phyloP scores from a whole-genome alignment of 2,888 invertebrate species.

The Lathronympha strigana region DNA sequence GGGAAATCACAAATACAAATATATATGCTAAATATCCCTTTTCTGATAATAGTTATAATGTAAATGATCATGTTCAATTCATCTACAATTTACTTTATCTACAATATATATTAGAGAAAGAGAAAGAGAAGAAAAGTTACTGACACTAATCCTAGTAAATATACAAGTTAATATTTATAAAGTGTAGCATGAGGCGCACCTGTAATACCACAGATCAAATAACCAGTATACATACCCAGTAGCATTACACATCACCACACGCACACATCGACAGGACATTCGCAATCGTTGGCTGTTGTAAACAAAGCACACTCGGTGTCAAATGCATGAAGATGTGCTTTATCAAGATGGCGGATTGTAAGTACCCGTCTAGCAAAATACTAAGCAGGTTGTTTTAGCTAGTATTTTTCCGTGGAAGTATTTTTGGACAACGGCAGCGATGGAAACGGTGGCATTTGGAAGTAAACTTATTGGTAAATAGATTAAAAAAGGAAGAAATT shows the following conservation, averaged over 20 bases:
- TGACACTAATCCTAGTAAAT: no score
- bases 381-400: slow-evolving; percentile 37
- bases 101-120: no score
- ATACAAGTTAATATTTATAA: background rate
- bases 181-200: slow-evolving; percentile 7
- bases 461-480: background rate
- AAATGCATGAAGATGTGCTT: slow-evolving; percentile 38
- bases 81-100: no score
- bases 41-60: no score
- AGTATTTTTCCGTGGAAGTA: slow-evolving; percentile 30
- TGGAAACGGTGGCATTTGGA: background rate
- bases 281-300: slow-evolving; percentile 35
- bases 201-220: background rate
- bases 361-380: slow-evolving; percentile 40
- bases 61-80: no score
- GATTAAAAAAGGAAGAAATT: background rate
- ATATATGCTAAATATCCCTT: no score
- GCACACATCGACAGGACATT: slow-evolving; percentile 29
- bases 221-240: no score
- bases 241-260: slow-evolving; percentile 34
- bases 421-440: slow-evolving; percentile 1
- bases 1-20: no score
- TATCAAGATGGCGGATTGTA: slow-evolving; percentile 13
- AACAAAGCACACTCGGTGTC: slow-evolving; percentile 37
- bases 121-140: no score